A percentile compares a stretch with the other conserved stretches of the same genome.
Evolutionary conservation across 2,797 vertebrate genomes (phyloP).

Genomic region (Hemibagrus guttatus): DNA sequence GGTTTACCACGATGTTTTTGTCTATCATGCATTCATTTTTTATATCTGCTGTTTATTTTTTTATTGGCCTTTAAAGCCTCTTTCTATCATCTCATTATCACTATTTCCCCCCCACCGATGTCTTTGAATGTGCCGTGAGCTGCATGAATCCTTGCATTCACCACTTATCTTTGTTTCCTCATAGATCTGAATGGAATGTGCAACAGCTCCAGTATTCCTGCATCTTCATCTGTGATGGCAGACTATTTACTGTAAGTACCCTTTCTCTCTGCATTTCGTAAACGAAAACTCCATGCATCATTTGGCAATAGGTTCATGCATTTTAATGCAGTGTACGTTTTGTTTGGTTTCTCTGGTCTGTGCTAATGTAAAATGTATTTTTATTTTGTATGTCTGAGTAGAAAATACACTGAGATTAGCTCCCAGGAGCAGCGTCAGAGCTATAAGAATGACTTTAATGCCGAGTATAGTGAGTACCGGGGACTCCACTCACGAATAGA

Average conservation of each 20-base stretch:
- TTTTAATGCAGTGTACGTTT: neutral
- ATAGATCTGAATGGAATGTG: constrained; percentile 90
- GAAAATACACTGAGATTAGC: constrained; percentile 88
- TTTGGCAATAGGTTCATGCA: neutral
- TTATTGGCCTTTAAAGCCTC: neutral
- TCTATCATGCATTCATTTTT: neutral
- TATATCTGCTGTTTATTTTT: neutral
- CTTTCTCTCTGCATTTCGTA: constrained; percentile 4
- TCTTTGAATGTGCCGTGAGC: neutral
- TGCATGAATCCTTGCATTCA: constrained; percentile 9
- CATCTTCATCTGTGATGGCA: constrained; percentile 84
- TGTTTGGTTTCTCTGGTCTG: neutral
- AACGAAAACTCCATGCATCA: too few relatives aligned
- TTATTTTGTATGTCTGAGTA: constrained; percentile 56
- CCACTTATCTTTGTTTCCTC: constrained; percentile 49
- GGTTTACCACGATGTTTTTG: too few relatives aligned
- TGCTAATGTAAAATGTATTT: neutral
- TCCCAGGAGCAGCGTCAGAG: constrained; percentile 92
- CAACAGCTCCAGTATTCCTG: constrained; percentile 83
- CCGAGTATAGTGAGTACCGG: constrained; percentile 93
- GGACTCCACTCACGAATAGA: constrained; percentile 92
- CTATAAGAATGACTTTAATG: constrained; percentile 97
- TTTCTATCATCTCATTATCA: neutral
- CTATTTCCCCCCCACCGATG: neutral
- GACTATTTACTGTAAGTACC: constrained; percentile 93